These are phyloP conservation scores for Diplodus sargus DNA, from an alignment of 2,797 vertebrate genomes.

Conservation along the genomic window DNA sequence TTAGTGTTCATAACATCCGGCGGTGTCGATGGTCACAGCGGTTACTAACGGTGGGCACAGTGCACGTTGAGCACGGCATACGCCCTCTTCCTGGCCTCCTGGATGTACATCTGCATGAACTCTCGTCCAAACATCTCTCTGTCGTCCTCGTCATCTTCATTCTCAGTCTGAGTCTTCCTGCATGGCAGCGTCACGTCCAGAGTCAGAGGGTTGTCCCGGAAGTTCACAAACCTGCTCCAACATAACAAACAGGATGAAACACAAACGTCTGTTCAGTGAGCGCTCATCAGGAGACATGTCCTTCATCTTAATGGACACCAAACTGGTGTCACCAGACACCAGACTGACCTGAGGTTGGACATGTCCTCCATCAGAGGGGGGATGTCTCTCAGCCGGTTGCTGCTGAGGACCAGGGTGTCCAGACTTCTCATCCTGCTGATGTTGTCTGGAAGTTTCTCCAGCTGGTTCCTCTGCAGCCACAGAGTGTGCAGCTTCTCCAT, in stretches of 20 bases:
- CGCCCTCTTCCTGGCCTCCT: slow-evolving; percentile 85
- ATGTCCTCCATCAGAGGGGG: slow-evolving; percentile 92
- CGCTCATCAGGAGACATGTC: too few relatives aligned
- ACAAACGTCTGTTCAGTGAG: background rate
- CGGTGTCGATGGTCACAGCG: too few relatives aligned
- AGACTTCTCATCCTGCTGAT: slow-evolving; percentile 89
- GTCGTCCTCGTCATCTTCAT: slow-evolving; percentile 87
- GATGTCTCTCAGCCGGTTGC: slow-evolving; percentile 90
- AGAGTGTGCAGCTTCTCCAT: slow-evolving; percentile 93
- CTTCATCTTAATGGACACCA: background rate
- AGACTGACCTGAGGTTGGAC: slow-evolving; percentile 88
- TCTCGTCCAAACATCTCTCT: slow-evolving; percentile 92
- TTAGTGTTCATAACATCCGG: too few relatives aligned
- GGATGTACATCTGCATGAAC: slow-evolving; percentile 93
- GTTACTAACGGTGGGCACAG: slow-evolving; percentile 37
- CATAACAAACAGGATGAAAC: slow-evolving; percentile 18
- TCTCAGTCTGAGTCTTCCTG: slow-evolving; percentile 81
- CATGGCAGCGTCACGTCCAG: slow-evolving; percentile 86
- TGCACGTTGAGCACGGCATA: slow-evolving; percentile 75
- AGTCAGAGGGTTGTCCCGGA: slow-evolving; percentile 94
- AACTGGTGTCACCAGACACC: too few relatives aligned
- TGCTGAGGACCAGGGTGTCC: slow-evolving; percentile 93
- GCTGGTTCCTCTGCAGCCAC: slow-evolving; percentile 94
- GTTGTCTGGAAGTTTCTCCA: slow-evolving; percentile 89
- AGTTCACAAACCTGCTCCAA: slow-evolving; percentile 94